Evolutionary conservation across 2,888 invertebrate genomes (phyloP).

Genomic region (Bembecia ichneumoniformis): DNA sequence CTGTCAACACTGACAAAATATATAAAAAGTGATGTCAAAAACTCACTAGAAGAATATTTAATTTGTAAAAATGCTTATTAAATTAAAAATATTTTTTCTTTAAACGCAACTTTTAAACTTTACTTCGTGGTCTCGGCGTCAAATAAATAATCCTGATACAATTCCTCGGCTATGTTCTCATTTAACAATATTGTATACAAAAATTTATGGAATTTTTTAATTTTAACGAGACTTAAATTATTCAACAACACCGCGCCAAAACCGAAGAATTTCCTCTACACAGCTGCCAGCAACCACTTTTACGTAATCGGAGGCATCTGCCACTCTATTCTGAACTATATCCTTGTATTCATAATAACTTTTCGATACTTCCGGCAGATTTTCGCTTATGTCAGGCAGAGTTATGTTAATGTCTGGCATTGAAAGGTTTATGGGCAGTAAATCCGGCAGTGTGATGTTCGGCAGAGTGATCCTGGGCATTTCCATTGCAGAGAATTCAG

Average conservation of each 20-base stretch:
- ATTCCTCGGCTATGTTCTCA: no score
- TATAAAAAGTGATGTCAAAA: no score
- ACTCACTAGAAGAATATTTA: no score
- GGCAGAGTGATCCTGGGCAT: conserved; percentile 31
- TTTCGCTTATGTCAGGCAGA: conserved; percentile 40
- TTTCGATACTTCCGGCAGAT: conserved; percentile 47
- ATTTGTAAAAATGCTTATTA: no score
- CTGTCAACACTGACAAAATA: no score
- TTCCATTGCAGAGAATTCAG: conserved; percentile 39
- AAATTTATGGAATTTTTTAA: no score
- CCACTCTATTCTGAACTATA: conserved; percentile 60
- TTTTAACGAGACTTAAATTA: conserved; percentile 16
- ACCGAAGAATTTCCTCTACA: conserved; percentile 52
- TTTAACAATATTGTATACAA: no score
- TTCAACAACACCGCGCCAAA: conserved; percentile 49
- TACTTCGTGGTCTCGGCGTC: no score
- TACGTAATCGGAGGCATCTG: conserved; percentile 66
- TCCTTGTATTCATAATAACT: conserved; percentile 56
- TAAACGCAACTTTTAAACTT: no score
- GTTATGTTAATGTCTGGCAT: conserved; percentile 44
- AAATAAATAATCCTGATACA: no score
- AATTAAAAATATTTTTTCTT: no score
- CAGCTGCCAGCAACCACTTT: conserved; percentile 68
- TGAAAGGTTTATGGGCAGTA: conserved; percentile 25
- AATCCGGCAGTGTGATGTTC: conserved; percentile 36